Conservation (phyloP, 2,113 vertebrate genomes). For the Rhinolophus sinicus region DNA sequence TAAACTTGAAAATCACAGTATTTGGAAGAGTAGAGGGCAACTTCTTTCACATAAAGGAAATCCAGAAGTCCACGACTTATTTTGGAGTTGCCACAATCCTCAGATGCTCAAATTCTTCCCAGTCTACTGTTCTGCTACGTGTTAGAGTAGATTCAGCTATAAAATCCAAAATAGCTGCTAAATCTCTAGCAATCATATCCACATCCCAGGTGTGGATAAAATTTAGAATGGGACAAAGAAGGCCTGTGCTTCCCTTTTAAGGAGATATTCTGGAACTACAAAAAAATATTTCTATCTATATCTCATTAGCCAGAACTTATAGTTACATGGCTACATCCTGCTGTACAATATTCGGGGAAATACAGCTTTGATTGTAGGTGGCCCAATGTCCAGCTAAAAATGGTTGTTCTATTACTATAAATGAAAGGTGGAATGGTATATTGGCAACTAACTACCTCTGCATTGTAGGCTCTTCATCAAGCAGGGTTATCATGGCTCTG, state of each 20-base stretch:
- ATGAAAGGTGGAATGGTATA: neutral
- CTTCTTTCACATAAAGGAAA: neutral
- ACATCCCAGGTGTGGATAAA: neutral
- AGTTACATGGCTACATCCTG: neutral
- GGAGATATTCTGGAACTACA: neutral
- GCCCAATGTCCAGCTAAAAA: neutral
- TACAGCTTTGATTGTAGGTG: neutral
- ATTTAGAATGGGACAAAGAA: neutral
- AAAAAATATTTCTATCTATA: neutral
- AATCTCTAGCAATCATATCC: neutral
- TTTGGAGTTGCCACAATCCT: neutral
- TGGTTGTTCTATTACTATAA: neutral
- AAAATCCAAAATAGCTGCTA: neutral
- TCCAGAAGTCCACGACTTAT: neutral
- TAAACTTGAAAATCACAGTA: neutral
- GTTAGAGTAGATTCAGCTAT: neutral
- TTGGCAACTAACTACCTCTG: neutral
- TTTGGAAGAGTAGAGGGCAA: neutral
- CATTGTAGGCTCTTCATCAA: neutral
- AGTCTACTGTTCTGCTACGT: neutral
- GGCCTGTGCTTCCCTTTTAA: neutral
- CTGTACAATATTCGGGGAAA: neutral
- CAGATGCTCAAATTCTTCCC: neutral
- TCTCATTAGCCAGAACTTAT: neutral
- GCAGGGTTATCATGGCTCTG: neutral